phyloP scores from a whole-genome alignment of 1,140 invertebrate species.

The Drosophila quadrilineata region DNA sequence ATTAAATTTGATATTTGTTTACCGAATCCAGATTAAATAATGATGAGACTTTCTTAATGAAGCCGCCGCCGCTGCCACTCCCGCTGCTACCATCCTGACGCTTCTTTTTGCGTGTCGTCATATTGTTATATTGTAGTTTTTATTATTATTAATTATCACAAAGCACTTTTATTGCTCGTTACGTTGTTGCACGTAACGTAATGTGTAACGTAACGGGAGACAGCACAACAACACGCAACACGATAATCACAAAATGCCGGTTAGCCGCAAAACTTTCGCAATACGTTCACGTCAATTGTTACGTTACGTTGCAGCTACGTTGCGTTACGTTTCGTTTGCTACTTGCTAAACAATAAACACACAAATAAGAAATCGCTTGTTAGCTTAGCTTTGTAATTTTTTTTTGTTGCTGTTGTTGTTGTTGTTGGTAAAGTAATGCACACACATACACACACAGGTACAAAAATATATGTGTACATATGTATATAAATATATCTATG shows the following conservation, averaged over 20 bases:
- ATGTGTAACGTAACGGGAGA: slow-evolving; percentile 12
- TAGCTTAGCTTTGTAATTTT: slow-evolving; percentile 21
- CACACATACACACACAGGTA: not conserved
- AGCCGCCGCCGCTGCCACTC: slow-evolving; percentile 82
- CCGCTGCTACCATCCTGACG: slow-evolving; percentile 85
- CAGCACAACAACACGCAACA: slow-evolving; percentile 34
- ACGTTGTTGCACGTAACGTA: slow-evolving; percentile 16
- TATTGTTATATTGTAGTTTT: slow-evolving; percentile 68
- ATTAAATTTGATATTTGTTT: slow-evolving; percentile 37
- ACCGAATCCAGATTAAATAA: slow-evolving; percentile 92
- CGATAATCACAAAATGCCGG: slow-evolving; percentile 59
- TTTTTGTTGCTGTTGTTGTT: too few relatives aligned
- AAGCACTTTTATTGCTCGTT: slow-evolving; percentile 26
- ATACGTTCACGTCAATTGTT: slow-evolving; percentile 46
- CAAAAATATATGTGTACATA: slow-evolving; percentile 1
- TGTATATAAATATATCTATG: not conserved
- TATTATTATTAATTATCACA: slow-evolving; percentile 40
- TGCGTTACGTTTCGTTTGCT: slow-evolving; percentile 16
- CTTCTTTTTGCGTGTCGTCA: slow-evolving; percentile 90
- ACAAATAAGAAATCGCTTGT: slow-evolving; percentile 28
- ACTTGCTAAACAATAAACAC: slow-evolving; percentile 36
- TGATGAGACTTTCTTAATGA: slow-evolving; percentile 93
- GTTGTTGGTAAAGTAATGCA: slow-evolving; percentile 3
- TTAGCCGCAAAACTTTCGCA: slow-evolving; percentile 21
- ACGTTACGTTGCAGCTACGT: slow-evolving; percentile 36